These are phyloP conservation scores for Drosophila fungiperda DNA, from an alignment of 2,888 invertebrate species.

Conservation along the genomic window DNA sequence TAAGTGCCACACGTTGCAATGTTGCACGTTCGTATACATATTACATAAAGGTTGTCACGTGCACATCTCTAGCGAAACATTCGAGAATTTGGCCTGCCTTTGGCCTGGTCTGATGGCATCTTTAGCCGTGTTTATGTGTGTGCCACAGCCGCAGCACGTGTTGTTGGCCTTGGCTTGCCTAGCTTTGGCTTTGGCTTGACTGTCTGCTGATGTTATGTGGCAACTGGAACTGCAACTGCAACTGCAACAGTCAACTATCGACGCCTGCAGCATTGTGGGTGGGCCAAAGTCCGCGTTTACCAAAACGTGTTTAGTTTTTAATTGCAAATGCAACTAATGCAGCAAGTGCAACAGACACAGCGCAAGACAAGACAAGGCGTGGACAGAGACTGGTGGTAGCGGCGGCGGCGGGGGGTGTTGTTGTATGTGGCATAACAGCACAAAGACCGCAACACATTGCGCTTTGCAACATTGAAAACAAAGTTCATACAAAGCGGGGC, in stretches of 20 bases:
- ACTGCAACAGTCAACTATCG: conserved; percentile 45
- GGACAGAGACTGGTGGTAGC: no score
- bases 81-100: conserved; percentile 4
- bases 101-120: conserved; percentile 37
- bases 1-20: not conserved
- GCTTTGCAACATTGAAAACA: conserved; percentile 72
- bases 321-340: conserved; percentile 72
- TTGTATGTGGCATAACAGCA: conserved; percentile 33
- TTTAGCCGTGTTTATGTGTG: conserved; percentile 34
- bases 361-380: not conserved
- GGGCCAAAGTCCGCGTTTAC: conserved; percentile 48
- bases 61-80: conserved; percentile 32
- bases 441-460: conserved; percentile 52
- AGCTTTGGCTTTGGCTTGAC: conserved; percentile 5
- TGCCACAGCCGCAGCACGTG: conserved; percentile 61
- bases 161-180: conserved; percentile 60
- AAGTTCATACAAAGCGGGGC: conserved; percentile 75
- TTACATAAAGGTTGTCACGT: not conserved
- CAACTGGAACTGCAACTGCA: conserved; percentile 20
- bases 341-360: conserved; percentile 14
- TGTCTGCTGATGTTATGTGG: conserved; percentile 33
- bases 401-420: not conserved
- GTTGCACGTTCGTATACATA: not conserved
- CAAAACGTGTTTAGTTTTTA: conserved; percentile 78
- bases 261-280: conserved; percentile 71